Base-by-base conservation (phyloP, 1,140 invertebrate genomes). In the Cephus cinctus region DNA sequence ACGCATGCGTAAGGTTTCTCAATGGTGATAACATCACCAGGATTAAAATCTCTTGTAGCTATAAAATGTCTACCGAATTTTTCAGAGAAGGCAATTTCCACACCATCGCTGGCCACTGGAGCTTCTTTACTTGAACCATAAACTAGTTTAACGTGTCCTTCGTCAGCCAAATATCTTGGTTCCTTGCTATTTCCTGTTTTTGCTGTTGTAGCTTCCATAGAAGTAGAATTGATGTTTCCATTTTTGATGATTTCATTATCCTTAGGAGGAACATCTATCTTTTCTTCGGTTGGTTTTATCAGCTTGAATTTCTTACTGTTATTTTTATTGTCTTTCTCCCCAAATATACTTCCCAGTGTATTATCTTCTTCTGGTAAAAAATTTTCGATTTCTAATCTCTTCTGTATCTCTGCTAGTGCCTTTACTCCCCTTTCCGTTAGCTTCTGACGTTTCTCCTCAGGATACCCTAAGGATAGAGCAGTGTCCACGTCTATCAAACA, bases 1-100 rank as follows among this genome's bases (percentile, higher is more conserved):
- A 90, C 76, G 18, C 82, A 81, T 36, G 85, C 81, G 70, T 86
- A 94, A 9, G 93, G 89, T 53, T 87, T 76, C 74, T 96, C 93
- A 30, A 87, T 76, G 32, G 86, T 86, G 3, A 96, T 55, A 18
- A 93, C 75, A 68, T 94, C 88, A 2, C 92, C 93, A 15, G 86
- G 81, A 53, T 78, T 73, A 44, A 90, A 83, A 61, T 85, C 78
- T 48, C 80, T 77, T 11, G 79, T 82, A 0, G 87, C 86, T 43
- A 84, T 62, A 21, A 90, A 78, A 61, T 85, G 83, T 43, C 87
- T 76, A 1, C 88, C 87, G 60, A 82, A 81, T 51, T 82, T 78
- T 56, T 80, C 56, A 6, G 67, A 79, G 44, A 79, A 80, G 12
- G 76, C 59, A 32, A 90, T 80, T 63, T 76, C 70, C 11, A 90